Percentiles rank a stretch among this genome's conserved stretches.
phyloP scores from a whole-genome alignment of 2,113 vertebrate species.

The Herpailurus yagouaroundi region DNA sequence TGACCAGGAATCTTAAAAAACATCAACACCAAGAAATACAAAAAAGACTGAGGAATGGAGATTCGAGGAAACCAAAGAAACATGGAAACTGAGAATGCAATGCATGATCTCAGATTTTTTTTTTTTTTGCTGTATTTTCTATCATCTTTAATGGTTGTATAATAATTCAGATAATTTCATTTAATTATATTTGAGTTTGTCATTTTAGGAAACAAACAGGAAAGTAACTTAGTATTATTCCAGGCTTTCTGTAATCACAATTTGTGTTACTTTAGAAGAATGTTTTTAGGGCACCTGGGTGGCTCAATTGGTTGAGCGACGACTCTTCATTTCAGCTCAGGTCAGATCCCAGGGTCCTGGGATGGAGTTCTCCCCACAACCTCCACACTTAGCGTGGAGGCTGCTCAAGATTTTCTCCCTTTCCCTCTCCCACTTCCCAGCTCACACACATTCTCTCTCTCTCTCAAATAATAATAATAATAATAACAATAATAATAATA shows the following conservation, averaged over 20 bases:
- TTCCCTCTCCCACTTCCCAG: too few relatives aligned
- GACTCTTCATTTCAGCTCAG: too few relatives aligned
- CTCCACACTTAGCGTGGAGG: too few relatives aligned
- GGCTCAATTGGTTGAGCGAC: too few relatives aligned
- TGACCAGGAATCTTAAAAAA: neutral
- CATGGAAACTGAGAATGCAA: neutral
- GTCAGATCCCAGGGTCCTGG: too few relatives aligned
- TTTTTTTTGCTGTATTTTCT: constrained; percentile 1
- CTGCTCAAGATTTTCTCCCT: too few relatives aligned
- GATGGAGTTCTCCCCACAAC: too few relatives aligned
- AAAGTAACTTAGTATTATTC: neutral
- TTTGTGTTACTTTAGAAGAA: neutral
- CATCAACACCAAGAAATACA: neutral
- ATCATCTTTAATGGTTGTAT: neutral
- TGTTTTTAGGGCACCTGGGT: neutral
- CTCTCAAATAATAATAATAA: too few relatives aligned
- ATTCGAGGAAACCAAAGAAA: neutral
- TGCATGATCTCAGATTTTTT: neutral
- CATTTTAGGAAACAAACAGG: neutral
- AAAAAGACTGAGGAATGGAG: neutral
- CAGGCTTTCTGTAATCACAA: neutral
- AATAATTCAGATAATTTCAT: neutral
- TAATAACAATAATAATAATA: too few relatives aligned
- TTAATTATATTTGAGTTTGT: neutral
- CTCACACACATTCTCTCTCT: too few relatives aligned